phyloP scores from a whole-genome alignment of 2,888 invertebrate species.

The Ophion costatus region DNA sequence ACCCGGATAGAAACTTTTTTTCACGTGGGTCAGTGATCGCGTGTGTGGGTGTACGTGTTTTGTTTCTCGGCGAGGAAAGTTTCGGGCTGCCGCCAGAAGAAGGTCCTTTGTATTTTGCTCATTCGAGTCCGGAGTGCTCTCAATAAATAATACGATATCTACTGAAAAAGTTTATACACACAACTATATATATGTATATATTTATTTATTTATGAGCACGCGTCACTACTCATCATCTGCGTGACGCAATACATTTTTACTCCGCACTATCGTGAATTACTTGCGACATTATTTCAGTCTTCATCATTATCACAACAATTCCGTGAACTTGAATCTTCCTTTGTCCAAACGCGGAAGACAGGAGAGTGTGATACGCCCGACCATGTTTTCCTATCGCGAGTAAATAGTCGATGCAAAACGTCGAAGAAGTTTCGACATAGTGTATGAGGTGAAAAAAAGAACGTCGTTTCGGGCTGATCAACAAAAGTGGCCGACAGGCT shows the following conservation, averaged over 20 bases:
- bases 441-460: not conserved
- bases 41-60: not conserved
- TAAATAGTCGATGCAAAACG: not conserved
- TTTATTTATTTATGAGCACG: not conserved
- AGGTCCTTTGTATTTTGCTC: not conserved
- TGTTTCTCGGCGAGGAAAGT: not conserved
- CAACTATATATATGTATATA: not conserved
- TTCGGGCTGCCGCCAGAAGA: no score
- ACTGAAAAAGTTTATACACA: constrained; percentile 8
- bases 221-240: no score
- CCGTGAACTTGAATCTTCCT: not conserved
- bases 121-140: not conserved
- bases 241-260: not conserved
- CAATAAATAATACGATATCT: constrained; percentile 21
- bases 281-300: not conserved
- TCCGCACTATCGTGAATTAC: not conserved
- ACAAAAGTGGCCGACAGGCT: not conserved
- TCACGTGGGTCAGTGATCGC: constrained; percentile 38
- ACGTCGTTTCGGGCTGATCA: not conserved
- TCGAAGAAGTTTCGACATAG: not conserved
- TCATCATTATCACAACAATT: not conserved
- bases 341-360: not conserved
- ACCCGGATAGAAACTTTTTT: not conserved
- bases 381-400: no score
- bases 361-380: not conserved